These are phyloP conservation scores for Drosophila algonquin DNA, from an alignment of 2,888 invertebrate genomes.

Conservation along the genomic window DNA sequence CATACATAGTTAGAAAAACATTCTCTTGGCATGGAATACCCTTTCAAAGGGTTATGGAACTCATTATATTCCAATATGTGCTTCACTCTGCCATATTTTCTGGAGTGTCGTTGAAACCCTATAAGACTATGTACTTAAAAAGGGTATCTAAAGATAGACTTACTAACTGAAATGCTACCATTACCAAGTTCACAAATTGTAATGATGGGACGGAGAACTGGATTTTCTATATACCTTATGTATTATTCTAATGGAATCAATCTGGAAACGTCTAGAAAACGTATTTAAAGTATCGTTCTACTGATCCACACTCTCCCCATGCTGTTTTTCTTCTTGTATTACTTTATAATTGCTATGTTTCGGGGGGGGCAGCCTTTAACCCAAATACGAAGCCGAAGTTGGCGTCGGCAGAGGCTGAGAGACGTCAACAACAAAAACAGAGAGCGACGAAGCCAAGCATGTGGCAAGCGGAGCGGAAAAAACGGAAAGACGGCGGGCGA, in stretches of 20 bases:
- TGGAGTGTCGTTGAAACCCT: too few relatives aligned
- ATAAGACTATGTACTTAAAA: neutral
- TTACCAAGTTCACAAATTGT: neutral
- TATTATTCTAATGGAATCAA: neutral
- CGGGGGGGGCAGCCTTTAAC: constrained; percentile 58
- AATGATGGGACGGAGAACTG: neutral
- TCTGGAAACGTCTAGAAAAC: constrained; percentile 1
- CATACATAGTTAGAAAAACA: neutral
- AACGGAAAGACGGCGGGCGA: constrained; percentile 14
- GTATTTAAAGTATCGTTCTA: constrained; percentile 23
- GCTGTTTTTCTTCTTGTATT: constrained; percentile 35
- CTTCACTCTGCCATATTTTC: too few relatives aligned
- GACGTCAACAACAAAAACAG: constrained; percentile 64
- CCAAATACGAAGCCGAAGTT: constrained; percentile 65
- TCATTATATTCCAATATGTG: neutral
- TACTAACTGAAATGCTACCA: neutral
- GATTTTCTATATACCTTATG: neutral
- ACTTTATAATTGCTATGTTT: constrained; percentile 56
- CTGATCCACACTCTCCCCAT: constrained; percentile 17
- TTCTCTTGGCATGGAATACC: neutral
- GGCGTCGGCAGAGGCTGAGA: constrained; percentile 32
- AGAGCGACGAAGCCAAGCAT: constrained; percentile 17
- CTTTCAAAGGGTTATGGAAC: neutral
- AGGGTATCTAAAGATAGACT: neutral
- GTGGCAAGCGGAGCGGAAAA: constrained; percentile 1